Evolutionary conservation across 2,888 invertebrate genomes (phyloP), one percentile per base, ranked within the genome.

Genomic region (Alitta virens): DNA sequence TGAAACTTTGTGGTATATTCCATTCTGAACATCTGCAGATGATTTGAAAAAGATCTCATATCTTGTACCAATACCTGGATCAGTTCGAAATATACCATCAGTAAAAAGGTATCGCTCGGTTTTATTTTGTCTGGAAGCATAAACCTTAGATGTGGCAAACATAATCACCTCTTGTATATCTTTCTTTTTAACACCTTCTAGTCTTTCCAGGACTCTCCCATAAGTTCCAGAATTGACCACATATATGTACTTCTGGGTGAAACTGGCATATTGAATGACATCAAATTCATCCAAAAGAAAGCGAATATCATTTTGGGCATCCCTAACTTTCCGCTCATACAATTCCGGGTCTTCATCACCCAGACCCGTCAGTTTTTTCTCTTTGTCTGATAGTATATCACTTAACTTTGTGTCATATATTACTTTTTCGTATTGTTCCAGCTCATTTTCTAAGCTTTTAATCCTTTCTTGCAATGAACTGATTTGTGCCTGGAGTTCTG

Each of bases 221-320:
- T 46, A 46, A 21, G 21, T 46, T 7, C 46, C 46, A 3, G 46
- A 46, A n/a, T 46, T 46, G 18, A 46, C 46, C 46, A 46, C 46
- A 16, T 46, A 46, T 7, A 46, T 46, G 18, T 21, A 46, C 18
- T 46, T n/a, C 46, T 46, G 3, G 21, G 5, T 46, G 46, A 46
- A 46, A 21, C 46, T 46, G 46, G 46, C 46, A 46, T 46, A 46
- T n/a, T 46, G 46, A n/a, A 46, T 46, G 21, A 46, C 46, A 16
- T 46, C 46, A n/a, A 9, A 21, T n/a, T 46, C 46, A 16, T 46
- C 46, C 33, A 33, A 7, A 7, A 33, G 12, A 12, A 33, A 33
- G 33, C 33, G 33, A 33, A 33, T 33, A 12, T 33, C 33, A 33
- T 33, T 33, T 7, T 33, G 33, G 7, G 33, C 5, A 33, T 33